These are phyloP conservation scores for Periplaneta americana DNA, from an alignment of 1,140 invertebrate species.

Conservation along the genomic window DNA sequence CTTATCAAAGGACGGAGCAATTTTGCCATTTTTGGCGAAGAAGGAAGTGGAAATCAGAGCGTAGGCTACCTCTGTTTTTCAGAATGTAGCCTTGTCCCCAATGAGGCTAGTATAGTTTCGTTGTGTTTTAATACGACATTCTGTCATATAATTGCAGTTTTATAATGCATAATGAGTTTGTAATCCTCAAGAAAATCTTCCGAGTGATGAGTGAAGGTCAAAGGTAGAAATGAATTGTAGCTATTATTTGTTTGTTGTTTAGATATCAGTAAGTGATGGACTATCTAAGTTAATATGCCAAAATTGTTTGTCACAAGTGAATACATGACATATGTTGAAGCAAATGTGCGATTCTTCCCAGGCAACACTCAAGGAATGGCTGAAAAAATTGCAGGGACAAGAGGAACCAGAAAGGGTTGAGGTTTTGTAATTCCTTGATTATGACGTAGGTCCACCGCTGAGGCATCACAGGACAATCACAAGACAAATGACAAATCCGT, in stretches of 20 bases:
- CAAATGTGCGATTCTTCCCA: slow-evolving; percentile 38
- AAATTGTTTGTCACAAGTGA: slow-evolving; percentile 35
- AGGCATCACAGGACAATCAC: too few species aligned
- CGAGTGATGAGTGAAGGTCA: too few species aligned
- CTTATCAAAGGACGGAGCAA: slow-evolving; percentile 47
- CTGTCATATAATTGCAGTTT: too few species aligned
- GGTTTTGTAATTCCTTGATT: too few species aligned
- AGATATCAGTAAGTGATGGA: slow-evolving; percentile 36
- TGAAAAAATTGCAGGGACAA: slow-evolving; percentile 20
- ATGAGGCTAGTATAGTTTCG: slow-evolving; percentile 42
- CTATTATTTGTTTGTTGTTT: slow-evolving; percentile 13
- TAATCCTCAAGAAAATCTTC: too few species aligned
- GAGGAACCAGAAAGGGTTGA: too few species aligned
- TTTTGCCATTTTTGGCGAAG: slow-evolving; percentile 34
- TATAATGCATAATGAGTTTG: too few species aligned
- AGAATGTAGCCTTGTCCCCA: slow-evolving; percentile 53
- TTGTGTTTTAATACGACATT: too few species aligned
- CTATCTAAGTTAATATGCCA: slow-evolving; percentile 38
- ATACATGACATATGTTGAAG: slow-evolving; percentile 40
- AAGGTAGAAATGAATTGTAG: too few species aligned
- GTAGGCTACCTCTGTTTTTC: slow-evolving; percentile 42
- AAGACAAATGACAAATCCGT: too few species aligned
- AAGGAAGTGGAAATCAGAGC: slow-evolving; percentile 33
- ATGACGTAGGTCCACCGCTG: too few species aligned
- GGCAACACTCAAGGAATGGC: slow-evolving; percentile 38